A percentile compares a stretch with the other conserved stretches of the same genome.
Conservation (phyloP, 2,113 vertebrate species). For the human (Homo sapiens) region DNA sequence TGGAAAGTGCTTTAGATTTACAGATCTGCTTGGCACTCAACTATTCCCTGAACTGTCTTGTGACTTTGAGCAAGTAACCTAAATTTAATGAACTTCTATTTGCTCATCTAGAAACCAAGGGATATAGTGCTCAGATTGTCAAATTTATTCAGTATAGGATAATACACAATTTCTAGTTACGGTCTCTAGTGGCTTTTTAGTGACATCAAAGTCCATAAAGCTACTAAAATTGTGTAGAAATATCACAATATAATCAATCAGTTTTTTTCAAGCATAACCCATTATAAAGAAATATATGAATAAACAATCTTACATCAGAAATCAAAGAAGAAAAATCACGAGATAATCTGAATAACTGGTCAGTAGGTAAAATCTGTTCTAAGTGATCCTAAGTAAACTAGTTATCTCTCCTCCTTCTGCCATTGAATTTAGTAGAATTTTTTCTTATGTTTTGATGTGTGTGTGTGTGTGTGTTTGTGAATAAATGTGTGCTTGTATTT, state of each 20-base stretch:
- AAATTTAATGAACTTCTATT: neutral
- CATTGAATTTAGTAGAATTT: neutral
- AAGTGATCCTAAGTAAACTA: neutral
- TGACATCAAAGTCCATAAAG: neutral
- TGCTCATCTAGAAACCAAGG: neutral
- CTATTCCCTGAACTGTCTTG: neutral
- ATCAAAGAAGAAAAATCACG: neutral
- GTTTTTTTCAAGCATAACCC: neutral
- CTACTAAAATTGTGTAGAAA: neutral
- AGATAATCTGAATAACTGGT: neutral
- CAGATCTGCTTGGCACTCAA: neutral
- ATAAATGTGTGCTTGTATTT: neutral
- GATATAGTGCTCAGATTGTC: neutral
- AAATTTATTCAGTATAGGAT: neutral
- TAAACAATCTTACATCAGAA: neutral
- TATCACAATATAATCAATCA: neutral
- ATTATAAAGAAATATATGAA: neutral
- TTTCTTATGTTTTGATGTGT: neutral
- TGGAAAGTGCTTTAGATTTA: neutral
- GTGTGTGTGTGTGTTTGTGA: neutral
- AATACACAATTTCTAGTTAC: neutral
- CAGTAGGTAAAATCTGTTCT: neutral
- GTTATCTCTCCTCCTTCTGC: neutral
- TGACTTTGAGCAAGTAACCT: neutral
- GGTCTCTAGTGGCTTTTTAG: neutral